Conservation (phyloP, 2,797 vertebrate genomes). For the Danio tinwini region DNA sequence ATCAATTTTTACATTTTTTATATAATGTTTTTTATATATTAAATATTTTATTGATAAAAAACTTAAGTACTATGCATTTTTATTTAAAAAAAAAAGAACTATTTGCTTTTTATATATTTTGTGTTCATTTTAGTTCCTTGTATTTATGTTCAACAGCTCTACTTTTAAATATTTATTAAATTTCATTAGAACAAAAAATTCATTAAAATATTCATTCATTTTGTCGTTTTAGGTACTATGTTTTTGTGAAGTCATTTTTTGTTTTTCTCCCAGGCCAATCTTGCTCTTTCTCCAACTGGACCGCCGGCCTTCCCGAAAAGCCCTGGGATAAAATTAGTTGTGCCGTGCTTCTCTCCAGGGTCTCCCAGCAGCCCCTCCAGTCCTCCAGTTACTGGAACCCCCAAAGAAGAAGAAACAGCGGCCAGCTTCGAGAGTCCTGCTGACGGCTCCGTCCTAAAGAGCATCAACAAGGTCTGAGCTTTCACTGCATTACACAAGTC, state of each 20-base stretch:
- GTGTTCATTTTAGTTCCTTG: no score
- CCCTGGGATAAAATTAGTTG: slow-evolving; percentile 67
- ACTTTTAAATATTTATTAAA: no score
- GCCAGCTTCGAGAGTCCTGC: slow-evolving; percentile 73
- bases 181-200: no score
- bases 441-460: slow-evolving; percentile 70
- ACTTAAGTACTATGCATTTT: no score
- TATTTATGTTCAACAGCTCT: no score
- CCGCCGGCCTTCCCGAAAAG: slow-evolving; percentile 69
- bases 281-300: slow-evolving; percentile 65
- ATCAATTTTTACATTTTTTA: no score
- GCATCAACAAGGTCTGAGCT: slow-evolving; percentile 72
- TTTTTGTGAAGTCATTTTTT: not conserved
- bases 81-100: no score
- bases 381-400: slow-evolving; percentile 27
- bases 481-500: not conserved
- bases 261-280: slow-evolving; percentile 69
- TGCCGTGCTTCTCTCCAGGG: slow-evolving; percentile 56
- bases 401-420: slow-evolving; percentile 66
- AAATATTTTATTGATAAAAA: no score
- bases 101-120: no score
- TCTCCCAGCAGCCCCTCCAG: slow-evolving; percentile 51
- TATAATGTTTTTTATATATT: no score
- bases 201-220: no score
- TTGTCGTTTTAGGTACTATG: no score